A percentile compares a stretch with the other conserved stretches of the same genome.
These are phyloP conservation scores for Atlantisia rogersi DNA, from an alignment of 2,113 vertebrate species.

Conservation along the genomic window DNA sequence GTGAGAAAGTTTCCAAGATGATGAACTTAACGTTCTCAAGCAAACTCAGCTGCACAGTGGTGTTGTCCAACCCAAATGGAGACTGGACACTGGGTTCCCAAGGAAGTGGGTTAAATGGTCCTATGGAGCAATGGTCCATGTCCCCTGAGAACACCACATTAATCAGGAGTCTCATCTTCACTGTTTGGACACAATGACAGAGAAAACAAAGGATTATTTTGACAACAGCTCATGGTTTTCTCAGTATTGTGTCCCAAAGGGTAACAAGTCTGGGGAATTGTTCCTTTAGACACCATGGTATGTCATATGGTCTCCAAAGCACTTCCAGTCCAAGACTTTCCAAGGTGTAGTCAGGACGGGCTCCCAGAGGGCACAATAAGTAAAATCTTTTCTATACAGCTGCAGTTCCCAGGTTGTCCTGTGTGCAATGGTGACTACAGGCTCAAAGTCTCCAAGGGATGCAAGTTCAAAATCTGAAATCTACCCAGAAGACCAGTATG, in stretches of 20 bases:
- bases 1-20: rapidly evolving
- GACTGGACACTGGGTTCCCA: not conserved
- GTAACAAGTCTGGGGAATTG: rapidly evolving
- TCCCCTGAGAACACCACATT: not conserved
- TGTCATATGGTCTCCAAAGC: not conserved
- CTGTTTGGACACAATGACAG: not conserved
- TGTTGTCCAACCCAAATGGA: not conserved
- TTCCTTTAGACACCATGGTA: not conserved
- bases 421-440: not conserved
- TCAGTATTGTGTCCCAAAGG: not conserved
- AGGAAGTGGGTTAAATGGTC: no score
- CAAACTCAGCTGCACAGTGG: not conserved
- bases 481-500: not conserved
- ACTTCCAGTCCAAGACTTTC: not conserved
- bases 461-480: not conserved
- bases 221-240: rapidly evolving
- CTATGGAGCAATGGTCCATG: rapidly evolving
- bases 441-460: not conserved
- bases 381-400: not conserved
- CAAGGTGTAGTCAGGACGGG: no score
- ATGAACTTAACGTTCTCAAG: not conserved
- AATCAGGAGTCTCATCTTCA: not conserved
- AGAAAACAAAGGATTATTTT: not conserved
- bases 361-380: not conserved
- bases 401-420: not conserved